phyloP scores from a whole-genome alignment of 2,797 vertebrate species.

The Austrolebias charrua region DNA sequence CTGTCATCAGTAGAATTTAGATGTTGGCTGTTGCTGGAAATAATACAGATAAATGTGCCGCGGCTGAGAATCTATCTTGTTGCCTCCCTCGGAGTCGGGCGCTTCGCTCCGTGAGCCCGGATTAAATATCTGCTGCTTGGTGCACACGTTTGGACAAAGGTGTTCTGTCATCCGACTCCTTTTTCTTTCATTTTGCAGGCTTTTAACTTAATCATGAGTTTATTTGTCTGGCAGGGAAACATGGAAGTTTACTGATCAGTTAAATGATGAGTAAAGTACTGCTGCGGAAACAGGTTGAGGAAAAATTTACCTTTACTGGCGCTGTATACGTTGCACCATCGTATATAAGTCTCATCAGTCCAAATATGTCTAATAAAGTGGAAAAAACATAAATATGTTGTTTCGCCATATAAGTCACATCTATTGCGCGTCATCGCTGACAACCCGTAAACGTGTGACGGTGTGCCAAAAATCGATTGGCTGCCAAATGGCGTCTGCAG shows the following conservation, averaged over 20 bases:
- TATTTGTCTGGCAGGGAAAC: slow-evolving; percentile 3
- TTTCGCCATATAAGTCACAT: too few species aligned
- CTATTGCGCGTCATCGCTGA: too few species aligned
- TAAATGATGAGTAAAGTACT: background rate
- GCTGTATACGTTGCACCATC: too few species aligned
- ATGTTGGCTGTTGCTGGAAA: slow-evolving; percentile 57
- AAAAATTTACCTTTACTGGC: too few species aligned
- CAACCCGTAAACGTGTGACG: too few species aligned
- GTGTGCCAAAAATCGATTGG: too few species aligned
- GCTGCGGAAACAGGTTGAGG: too few species aligned
- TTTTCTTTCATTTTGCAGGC: slow-evolving; percentile 18
- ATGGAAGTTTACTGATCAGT: too few species aligned
- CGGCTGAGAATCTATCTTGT: slow-evolving; percentile 60
- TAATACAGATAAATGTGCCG: slow-evolving; percentile 66
- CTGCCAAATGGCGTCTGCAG: too few species aligned
- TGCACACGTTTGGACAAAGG: slow-evolving; percentile 32
- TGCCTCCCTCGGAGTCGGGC: slow-evolving; percentile 45
- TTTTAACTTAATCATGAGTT: slow-evolving; percentile 48
- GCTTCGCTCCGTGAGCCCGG: slow-evolving; percentile 51
- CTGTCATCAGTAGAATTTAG: slow-evolving; percentile 66
- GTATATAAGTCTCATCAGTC: too few species aligned
- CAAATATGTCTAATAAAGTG: too few species aligned
- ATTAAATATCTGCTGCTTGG: slow-evolving; percentile 58
- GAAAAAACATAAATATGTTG: too few species aligned
- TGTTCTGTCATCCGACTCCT: slow-evolving; percentile 43